Evolutionary conservation across 2,113 vertebrate genomes (phyloP), one percentile per base, ranked within the genome.

Genomic region (Chunga burmeisteri): DNA sequence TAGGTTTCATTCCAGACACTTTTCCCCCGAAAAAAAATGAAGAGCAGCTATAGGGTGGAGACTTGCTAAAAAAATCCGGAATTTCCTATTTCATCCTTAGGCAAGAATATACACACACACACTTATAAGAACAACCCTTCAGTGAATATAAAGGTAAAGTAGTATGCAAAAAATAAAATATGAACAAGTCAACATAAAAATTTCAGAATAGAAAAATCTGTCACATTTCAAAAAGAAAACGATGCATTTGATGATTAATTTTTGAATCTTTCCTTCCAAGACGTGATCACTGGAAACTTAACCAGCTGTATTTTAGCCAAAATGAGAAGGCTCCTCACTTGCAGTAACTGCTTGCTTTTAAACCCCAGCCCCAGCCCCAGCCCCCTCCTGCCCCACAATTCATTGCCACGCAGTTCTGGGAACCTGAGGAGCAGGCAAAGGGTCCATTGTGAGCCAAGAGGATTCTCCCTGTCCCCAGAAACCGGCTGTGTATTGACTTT

Each of bases 151-250:
- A 95, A 96, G 68, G 92, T 86, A 92, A 91, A 96, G 78, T 87
- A 96, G 53, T 93, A 97, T 26, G 56, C 59, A 95, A 94, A 96
- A 97, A 97, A 85, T 52, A 95, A 96, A 94, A 94, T 50, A 94
- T 27, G 32, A 91, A 87, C 66, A 81, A 94, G 53, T 83, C 92
- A 87, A 97, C 82, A 90, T 88, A 91, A 87, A 92, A 89, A 96
- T 90, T 97, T 97, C 97, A 97, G 94, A 97, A 96, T 80, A 94
- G 86, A 98, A 97, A 96, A 96, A 97, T 96, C 94, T 93, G 94
- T 95, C 95, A 97, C 89, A 96, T 98, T 98, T 98, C 81, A 96
- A 96, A 91, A 92, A 96, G 91, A 97, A 97, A 95, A 95, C 2
- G 0, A 93, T 90, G 84, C 91, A 89, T 95, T 90, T 91, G 81